Evolutionary conservation across 2,113 vertebrate species (phyloP), one percentile per base, ranked within the genome.

Genomic region (Corvus cornix): DNA sequence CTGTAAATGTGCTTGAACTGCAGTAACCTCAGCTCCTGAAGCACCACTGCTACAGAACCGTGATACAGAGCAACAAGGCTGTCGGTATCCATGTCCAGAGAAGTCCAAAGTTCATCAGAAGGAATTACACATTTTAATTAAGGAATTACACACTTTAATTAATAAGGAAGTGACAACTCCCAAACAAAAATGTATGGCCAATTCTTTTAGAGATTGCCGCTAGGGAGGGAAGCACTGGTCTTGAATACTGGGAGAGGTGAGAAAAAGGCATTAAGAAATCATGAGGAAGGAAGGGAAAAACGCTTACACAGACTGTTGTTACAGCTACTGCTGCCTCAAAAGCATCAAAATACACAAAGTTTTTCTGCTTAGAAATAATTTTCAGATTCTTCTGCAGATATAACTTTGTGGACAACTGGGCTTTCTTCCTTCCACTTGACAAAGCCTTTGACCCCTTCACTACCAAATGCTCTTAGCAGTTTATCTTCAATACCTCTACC

Each of bases 31-130:
- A 75, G 93, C 73, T 87, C 53, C 74, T 69, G 26, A 63, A 41
- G 52, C 16, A 20, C 48, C 63, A 22, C 10, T 81, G 72, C 53
- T 41, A 21, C 3, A 67, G 16, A 66, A n/a, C 23, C 6, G 9
- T 7, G 23, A 49, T 1, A 28, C 18, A 73, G 14, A 24, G 41
- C 59, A 31, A 58, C 1, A 18, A 43, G 28, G 49, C 78, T 56
- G 37, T 0, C 1, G 0, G 16, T 22, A 12, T 22, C 49, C 1
- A 1, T 0, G 13, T 6, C 21, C 1, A 3, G 55, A 28, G 26
- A 55, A 72, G 12, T 15, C 20, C 12, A 20, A 51, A 80, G n/a
- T 9, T 78, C 37, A 77, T 41, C 46, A 77, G n/a, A 44, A 86
- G 41, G 48, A 77, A 37, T 39, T 24, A 33, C 0, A 48, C 6